Base-by-base conservation (phyloP, 2,888 invertebrate species). In the Netelia inedita region DNA sequence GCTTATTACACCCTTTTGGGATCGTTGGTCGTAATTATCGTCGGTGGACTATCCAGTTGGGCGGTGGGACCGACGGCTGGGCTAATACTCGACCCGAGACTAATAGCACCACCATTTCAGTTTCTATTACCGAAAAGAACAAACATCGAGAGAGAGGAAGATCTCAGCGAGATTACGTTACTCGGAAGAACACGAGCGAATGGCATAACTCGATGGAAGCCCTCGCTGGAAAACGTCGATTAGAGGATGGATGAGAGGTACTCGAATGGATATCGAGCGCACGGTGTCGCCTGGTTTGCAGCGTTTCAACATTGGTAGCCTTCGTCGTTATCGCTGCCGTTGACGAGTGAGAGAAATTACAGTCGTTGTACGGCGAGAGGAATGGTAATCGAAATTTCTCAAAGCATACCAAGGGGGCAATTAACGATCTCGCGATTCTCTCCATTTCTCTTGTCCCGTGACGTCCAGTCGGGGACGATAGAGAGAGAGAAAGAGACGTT, bases 1-100 rank as follows among this genome's bases (percentile, higher is more conserved):
- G 95, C 96, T 79, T 96, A 96, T 94, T 96, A 96, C 89, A 95
- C 95, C 0, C 94, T 95, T 23, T 95, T 96, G 3, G 96, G 96
- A 0, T 95, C 95, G 3, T 90, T 95, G 2, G 94, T 95, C 0
- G 95, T 95, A 0, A 93, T 96, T 0, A 91, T 95, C 11, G 95
- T 96, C n/a, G 96, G 96, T 0, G 93, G 95, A 5, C 93, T 95
- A 28, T 95, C 96, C 93, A 96, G 96, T 90, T 95, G 95, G 87
- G 90, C 95, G 69, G 96, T 95, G 0, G 95, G 95, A 1, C 94
- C 94, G 73, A 94, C 95, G 28, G 94, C 94, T 85, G 93, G 94
- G 0, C 94, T 94, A 63, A 94, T 95, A 43, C 94, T 96, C 88
- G 95, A 95, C 90, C 95, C 95, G 10, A 95, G 95, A 78, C 94